Conservation (phyloP, 30 jellyfish, hydroid and myxozoan species). For the Aurelia aurita region DNA sequence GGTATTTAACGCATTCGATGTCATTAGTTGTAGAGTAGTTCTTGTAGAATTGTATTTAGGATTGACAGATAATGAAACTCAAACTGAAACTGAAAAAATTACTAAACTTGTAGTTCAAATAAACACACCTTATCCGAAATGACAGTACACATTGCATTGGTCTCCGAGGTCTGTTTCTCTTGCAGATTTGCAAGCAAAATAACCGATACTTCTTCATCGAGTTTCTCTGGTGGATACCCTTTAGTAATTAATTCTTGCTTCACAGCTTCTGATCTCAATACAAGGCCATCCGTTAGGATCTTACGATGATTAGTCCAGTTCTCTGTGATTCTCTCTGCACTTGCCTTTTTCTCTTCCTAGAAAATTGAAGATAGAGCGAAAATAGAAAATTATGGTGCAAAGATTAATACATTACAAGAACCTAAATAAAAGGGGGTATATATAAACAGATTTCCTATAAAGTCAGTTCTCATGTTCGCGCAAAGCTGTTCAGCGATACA, state of each 20-base stretch:
- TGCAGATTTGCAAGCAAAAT: conserved; percentile 85
- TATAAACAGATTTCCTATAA: too few species aligned
- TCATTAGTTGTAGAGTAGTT: too few species aligned
- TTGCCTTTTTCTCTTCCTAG: conserved; percentile 57
- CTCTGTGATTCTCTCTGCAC: conserved; percentile 35
- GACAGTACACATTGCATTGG: conserved; percentile 71
- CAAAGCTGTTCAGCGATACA: too few species aligned
- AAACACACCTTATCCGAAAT: conserved; percentile 56
- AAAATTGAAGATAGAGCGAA: background rate
- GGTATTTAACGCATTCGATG: too few species aligned
- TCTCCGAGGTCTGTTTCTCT: conserved; percentile 81
- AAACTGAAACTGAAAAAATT: too few species aligned
- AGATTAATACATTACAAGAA: background rate
- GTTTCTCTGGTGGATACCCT: conserved; percentile 50
- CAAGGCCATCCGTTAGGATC: conserved; percentile 44
- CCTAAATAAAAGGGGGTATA: background rate
- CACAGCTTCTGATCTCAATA: conserved; percentile 18
- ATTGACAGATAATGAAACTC: too few species aligned
- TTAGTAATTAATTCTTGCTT: conserved; percentile 32
- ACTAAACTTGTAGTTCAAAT: too few species aligned
- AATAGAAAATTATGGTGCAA: background rate
- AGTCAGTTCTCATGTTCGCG: too few species aligned
- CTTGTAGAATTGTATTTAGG: too few species aligned
- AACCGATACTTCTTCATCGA: conserved; percentile 74
- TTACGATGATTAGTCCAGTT: conserved; percentile 27